Evolutionary conservation across 2,797 vertebrate genomes (phyloP).

Genomic region (Etheostoma nigrum): DNA sequence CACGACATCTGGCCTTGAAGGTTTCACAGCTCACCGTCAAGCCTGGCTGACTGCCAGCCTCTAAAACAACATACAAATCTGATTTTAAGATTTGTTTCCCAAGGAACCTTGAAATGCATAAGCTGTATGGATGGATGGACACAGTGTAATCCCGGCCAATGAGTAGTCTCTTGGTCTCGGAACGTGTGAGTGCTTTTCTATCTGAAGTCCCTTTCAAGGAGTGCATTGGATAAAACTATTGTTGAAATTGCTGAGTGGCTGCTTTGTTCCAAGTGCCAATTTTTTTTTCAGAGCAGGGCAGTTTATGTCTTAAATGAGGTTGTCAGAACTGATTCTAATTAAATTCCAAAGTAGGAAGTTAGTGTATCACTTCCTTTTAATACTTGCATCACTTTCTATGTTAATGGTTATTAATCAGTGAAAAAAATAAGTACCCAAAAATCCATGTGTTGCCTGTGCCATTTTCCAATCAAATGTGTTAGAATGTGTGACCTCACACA

Average conservation of each 20-base stretch:
- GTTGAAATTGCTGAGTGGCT: conserved; percentile 4
- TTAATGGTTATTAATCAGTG: neutral
- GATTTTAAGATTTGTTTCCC: conserved; percentile 34
- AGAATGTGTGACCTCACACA: conserved; percentile 5
- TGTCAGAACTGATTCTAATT: neutral
- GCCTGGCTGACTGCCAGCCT: neutral
- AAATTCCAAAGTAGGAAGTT: neutral
- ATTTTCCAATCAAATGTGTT: neutral
- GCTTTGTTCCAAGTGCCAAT: neutral
- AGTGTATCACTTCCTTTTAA: neutral
- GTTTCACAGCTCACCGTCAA: neutral
- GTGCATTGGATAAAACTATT: conserved; percentile 3
- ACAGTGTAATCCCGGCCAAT: conserved; percentile 7
- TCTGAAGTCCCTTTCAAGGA: conserved; percentile 19
- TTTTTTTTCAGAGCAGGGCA: neutral
- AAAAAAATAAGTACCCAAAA: neutral
- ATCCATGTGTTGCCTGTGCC: neutral
- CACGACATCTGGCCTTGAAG: conserved; percentile 1
- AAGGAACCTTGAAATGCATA: conserved; percentile 10
- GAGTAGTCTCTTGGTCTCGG: neutral
- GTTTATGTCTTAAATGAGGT: neutral
- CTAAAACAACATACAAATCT: conserved; percentile 6
- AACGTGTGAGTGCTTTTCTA: conserved; percentile 12
- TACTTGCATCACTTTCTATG: neutral
- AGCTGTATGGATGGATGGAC: neutral